phyloP scores from a whole-genome alignment of 2,113 vertebrate species.

The Bos javanicus region DNA sequence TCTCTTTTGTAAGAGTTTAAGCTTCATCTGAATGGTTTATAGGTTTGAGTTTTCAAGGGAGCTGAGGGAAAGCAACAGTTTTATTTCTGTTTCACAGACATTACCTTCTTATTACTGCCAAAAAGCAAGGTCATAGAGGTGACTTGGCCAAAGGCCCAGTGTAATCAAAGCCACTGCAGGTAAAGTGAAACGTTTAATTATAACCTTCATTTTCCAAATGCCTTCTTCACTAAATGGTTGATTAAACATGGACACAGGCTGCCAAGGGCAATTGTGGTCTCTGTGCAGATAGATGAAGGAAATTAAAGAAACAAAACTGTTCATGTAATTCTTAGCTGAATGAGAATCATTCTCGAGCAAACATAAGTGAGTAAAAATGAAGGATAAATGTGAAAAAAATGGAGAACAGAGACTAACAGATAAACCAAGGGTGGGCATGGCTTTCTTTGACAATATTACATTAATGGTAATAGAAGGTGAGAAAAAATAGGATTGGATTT shows the following conservation, averaged over 20 bases:
- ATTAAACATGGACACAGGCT: neutral
- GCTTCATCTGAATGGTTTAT: neutral
- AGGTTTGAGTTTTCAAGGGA: slow-evolving; percentile 17
- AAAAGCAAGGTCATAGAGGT: slow-evolving; percentile 37
- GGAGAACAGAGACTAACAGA: neutral
- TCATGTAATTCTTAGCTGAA: neutral
- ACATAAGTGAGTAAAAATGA: neutral
- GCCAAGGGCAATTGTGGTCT: neutral
- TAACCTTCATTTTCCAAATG: slow-evolving; percentile 52
- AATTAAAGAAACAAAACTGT: neutral
- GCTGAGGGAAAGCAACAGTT: slow-evolving; percentile 21
- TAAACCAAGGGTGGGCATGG: neutral
- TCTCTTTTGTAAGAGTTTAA: neutral
- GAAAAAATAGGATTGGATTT: neutral
- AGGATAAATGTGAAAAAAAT: neutral
- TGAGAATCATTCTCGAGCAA: neutral
- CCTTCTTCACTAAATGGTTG: slow-evolving; percentile 23
- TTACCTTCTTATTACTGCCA: slow-evolving; percentile 6
- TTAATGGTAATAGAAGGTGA: neutral
- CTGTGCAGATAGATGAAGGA: neutral
- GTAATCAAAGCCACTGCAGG: slow-evolving; percentile 20
- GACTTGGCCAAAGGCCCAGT: slow-evolving; percentile 51
- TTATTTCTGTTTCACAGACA: slow-evolving; percentile 19
- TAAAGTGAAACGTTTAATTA: slow-evolving; percentile 57
- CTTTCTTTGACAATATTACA: neutral